Percentiles rank a stretch among this genome's conserved stretches.
Evolutionary conservation across 2,113 vertebrate genomes (phyloP).

Genomic region (Phoxinus phoxinus): DNA sequence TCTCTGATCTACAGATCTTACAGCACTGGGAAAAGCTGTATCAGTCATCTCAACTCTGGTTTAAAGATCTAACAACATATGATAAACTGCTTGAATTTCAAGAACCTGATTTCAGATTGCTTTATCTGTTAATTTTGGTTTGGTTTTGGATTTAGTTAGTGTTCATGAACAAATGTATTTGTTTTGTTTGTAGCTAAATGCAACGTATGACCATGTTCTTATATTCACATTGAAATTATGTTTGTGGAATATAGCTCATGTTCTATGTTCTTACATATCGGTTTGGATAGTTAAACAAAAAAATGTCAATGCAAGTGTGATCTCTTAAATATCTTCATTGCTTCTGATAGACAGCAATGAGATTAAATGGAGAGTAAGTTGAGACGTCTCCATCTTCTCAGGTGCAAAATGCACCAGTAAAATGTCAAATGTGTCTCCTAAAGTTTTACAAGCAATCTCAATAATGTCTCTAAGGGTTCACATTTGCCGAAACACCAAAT

Average conservation of each 20-base stretch:
- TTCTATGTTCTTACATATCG: too few relatives aligned
- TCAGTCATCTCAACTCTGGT: neutral
- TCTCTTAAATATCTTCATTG: too few relatives aligned
- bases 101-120: neutral
- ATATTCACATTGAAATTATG: neutral
- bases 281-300: too few relatives aligned
- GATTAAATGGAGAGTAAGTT: neutral
- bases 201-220: neutral
- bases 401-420: neutral
- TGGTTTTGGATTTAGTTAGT: neutral
- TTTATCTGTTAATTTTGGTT: neutral
- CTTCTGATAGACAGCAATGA: neutral
- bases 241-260: neutral
- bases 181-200: neutral
- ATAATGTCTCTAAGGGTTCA: too few relatives aligned
- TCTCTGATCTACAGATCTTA: constrained; percentile 26
- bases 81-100: constrained; percentile 25
- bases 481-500: neutral
- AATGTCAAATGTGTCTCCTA: neutral
- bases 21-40: constrained; percentile 14
- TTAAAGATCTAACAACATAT: neutral
- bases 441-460: too few relatives aligned
- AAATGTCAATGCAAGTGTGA: too few relatives aligned
- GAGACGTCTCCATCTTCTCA: neutral
- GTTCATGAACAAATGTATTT: neutral